Base-by-base conservation (phyloP, 2,797 vertebrate genomes). In the Peromyscus aztecus region DNA sequence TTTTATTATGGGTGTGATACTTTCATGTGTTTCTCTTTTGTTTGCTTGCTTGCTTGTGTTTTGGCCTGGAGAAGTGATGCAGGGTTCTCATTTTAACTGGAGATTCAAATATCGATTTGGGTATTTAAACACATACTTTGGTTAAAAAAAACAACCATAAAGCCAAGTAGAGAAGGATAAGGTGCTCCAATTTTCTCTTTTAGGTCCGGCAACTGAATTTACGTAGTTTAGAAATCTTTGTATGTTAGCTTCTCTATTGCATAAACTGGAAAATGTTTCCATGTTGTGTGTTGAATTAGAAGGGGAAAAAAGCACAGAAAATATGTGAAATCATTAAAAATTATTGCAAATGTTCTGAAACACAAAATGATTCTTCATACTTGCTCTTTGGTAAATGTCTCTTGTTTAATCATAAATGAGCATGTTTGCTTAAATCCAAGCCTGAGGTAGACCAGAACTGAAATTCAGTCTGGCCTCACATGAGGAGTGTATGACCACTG, bases 71-170 rank as follows among this genome's bases (percentile, higher is more conserved):
- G 46, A 76, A 82, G 14, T 93, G 76, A 52, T 43, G 34, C 49
- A 23, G 24, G 11, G 4, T 87, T 49, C 6, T 76, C 23, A 87
- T 93, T 91, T 84, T 94, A 80, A 63, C 6, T 84, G 55, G 14
- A 24, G 4, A 67, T 95, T 91, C 73, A 89, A 89, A 91, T 57
- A 81, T 17, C 7, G 27, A 80, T 57, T 94, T 29, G 71, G 91
- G 52, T 89, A 91, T 81, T 93, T 57, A 89, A 75, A 43, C 55
- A 55, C 27, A 81, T 2, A 69, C 7, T 1, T 91, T 92, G 85
- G 34, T 49, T 73, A 95, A 77, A 27, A 91, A 57, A 92, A 81
- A 9, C 4, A 86, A 29, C 40, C 40, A 24, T 49, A 73, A 93
- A n/a, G 31, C 0, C 34, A 67, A 92, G 63, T 57, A n/a, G 34